Evolutionary conservation across 2,113 vertebrate species (phyloP).

Genomic region (Cranoglanis bouderius): DNA sequence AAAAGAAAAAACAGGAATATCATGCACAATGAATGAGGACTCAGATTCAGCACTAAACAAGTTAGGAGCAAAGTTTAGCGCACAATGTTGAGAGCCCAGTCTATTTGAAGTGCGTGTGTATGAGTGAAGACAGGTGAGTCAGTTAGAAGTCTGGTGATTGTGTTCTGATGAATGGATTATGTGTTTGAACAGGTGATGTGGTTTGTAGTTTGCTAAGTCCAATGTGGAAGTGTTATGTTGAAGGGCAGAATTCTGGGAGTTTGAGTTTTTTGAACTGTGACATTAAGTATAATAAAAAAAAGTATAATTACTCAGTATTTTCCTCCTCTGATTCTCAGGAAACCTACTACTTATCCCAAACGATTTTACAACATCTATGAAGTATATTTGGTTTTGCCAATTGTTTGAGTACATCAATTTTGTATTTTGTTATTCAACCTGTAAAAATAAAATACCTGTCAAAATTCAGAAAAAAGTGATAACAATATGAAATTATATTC

Average conservation of each 20-base stretch:
- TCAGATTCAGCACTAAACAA: background rate
- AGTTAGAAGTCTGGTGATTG: background rate
- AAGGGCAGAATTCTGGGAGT: background rate
- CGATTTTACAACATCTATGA: background rate
- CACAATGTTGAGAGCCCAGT: background rate
- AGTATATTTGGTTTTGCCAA: background rate
- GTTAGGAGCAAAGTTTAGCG: background rate
- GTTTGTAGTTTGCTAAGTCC: background rate
- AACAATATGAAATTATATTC: background rate
- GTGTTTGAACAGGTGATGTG: background rate
- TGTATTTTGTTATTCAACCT: background rate
- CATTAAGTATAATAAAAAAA: background rate
- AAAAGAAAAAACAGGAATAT: background rate
- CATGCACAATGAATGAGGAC: background rate
- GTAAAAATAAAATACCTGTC: background rate
- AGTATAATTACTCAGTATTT: background rate
- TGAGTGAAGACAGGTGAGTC: background rate
- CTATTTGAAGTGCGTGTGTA: background rate
- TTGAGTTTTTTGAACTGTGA: background rate
- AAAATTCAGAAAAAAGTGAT: background rate
- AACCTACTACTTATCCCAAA: background rate
- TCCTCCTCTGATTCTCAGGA: background rate
- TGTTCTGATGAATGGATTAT: background rate
- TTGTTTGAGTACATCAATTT: background rate
- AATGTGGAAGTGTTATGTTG: background rate